Conservation (phyloP, 1,140 invertebrate genomes). For the Drosophila ercepeae region DNA sequence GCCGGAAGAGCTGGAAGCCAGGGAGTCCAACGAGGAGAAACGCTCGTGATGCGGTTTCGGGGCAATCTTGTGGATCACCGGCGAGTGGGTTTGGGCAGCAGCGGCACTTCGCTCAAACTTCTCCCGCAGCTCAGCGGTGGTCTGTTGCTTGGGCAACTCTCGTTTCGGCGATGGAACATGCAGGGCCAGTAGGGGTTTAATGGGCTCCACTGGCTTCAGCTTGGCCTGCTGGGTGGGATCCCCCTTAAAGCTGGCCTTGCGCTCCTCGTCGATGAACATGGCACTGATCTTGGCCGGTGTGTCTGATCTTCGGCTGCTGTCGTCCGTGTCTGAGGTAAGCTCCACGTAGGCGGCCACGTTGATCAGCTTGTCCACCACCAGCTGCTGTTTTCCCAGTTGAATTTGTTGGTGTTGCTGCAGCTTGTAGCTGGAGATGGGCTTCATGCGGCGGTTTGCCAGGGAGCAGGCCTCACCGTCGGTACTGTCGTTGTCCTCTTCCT, state of each 20-base stretch:
- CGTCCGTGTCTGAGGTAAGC: conserved; percentile 81
- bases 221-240: conserved; percentile 60
- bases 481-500: conserved; percentile 79
- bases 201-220: conserved; percentile 45
- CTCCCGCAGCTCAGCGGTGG: conserved; percentile 75
- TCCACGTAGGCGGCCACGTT: conserved; percentile 83
- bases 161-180: conserved; percentile 19
- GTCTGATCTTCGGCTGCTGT: conserved; percentile 78
- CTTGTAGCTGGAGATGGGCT: conserved; percentile 77
- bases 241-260: conserved; percentile 82
- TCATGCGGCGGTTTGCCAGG: conserved; percentile 63
- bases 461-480: conserved; percentile 80
- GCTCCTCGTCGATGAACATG: conserved; percentile 83
- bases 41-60: conserved; percentile 77
- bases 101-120: conserved; percentile 75
- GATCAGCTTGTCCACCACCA: conserved; percentile 81
- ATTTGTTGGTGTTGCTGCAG: conserved; percentile 46
- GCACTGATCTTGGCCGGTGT: conserved; percentile 82
- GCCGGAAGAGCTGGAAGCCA: conserved; percentile 82
- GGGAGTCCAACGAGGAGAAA: conserved; percentile 80
- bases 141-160: conserved; percentile 47
- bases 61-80: conserved; percentile 23
- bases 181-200: conserved; percentile 43
- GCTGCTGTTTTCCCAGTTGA: conserved; percentile 50
- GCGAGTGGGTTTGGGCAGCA: conserved; percentile 31